Base-by-base conservation (phyloP, 2,888 invertebrate species). In the Sarcophaga rosellei region DNA sequence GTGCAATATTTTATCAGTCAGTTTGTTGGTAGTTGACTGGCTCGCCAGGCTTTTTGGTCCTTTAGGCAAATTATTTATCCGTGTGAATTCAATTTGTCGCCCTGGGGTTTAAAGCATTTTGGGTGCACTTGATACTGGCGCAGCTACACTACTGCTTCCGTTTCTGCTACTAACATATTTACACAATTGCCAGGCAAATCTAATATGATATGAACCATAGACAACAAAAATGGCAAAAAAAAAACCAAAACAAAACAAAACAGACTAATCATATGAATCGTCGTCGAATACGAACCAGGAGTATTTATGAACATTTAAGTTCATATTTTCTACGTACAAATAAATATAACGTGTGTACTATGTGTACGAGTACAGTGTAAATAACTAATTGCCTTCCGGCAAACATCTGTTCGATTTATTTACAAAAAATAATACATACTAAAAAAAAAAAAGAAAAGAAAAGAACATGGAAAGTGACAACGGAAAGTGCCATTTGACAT, bases 51-150 rank as follows among this genome's bases (percentile, higher is more conserved):
- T 53, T 68, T 70, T 73, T 82, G 72, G 80, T 80, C 86, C 86
- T 86, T 84, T 66, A 84, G 84, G 84, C 84, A 86, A 86, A 84
- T 86, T 86, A 86, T 86, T 86, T 88, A 83, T 88, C 81, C 83
- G 85, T 85, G 81, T 84, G 84, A 85, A 85, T 85, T 87, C 81
- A 80, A 81, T 85, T 88, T 88, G 85, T 87, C 85, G 88, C 85
- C 85, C 84, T 78, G 85, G 85, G 87, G 81, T 85, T 82, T 81
- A 63, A 82, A 80, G 61, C 72, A 77, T 77, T 53, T 70, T 85
- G 84, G 87, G 82, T 85, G 87, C 87, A 87, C 84, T 87, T 87
- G 87, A 81, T 82, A 72, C 69, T 57, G 76, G 68, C 70, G 25
- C 76, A 77, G 45, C 44, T 74, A 68, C 20, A 65, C 63, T 45